These are phyloP conservation scores for Actinemys pallida DNA, from an alignment of 2,113 vertebrate genomes.

Conservation along the genomic window DNA sequence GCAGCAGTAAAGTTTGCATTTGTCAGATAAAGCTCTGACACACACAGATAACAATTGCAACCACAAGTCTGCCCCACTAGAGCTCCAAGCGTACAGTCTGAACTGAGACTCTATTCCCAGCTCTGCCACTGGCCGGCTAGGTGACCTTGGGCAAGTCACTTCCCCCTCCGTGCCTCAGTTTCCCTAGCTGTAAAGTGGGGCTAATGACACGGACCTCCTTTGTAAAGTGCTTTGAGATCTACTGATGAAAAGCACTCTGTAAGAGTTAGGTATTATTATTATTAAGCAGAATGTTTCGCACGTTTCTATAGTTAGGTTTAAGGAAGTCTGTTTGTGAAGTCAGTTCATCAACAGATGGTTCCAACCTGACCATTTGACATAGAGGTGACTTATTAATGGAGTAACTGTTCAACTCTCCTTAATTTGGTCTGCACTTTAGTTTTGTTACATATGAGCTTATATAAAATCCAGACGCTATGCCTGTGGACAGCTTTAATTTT, in stretches of 20 bases:
- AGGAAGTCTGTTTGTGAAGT: background rate
- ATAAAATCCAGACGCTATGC: background rate
- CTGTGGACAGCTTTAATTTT: background rate
- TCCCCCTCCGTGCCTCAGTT: background rate
- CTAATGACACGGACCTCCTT: background rate
- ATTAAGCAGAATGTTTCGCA: slow-evolving; percentile 28
- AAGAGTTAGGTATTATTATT: background rate
- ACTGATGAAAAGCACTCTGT: background rate
- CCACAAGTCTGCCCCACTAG: slow-evolving; percentile 15
- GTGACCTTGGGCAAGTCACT: background rate
- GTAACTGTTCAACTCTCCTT: background rate
- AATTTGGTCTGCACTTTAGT: background rate
- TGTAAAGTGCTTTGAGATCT: background rate
- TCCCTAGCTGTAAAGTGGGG: background rate
- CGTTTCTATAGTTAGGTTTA: background rate
- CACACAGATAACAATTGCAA: background rate
- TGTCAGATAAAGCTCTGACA: slow-evolving; percentile 51
- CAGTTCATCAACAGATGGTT: background rate
- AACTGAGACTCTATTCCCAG: background rate
- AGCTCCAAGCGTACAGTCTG: background rate
- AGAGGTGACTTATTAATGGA: background rate
- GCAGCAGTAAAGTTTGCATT: slow-evolving; percentile 37
- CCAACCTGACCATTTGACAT: background rate
- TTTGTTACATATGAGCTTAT: background rate
- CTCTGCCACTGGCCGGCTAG: background rate